A percentile compares a stretch with the other conserved stretches of the same genome.
phyloP scores from a whole-genome alignment of 2,888 invertebrate species.

The Thumatha senex region DNA sequence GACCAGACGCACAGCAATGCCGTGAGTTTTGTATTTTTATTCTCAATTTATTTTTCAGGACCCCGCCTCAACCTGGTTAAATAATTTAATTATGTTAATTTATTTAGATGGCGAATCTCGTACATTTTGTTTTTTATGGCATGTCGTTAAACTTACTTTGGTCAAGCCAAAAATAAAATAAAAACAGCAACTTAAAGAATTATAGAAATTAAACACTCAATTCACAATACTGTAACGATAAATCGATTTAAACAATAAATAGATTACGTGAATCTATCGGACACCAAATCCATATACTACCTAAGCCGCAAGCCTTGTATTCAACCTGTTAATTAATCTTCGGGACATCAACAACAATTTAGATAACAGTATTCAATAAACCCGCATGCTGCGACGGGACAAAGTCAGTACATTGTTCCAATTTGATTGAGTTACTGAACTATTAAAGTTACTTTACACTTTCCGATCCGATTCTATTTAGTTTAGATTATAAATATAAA shows the following conservation, averaged over 20 bases:
- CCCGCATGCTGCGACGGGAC: constrained; percentile 61
- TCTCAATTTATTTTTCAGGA: not conserved
- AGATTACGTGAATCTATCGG: constrained; percentile 62
- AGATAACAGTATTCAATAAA: constrained; percentile 78
- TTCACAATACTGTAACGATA: constrained; percentile 61
- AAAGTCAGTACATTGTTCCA: constrained; percentile 56
- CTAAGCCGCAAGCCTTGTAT: constrained; percentile 53
- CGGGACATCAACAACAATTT: constrained; percentile 71
- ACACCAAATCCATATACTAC: constrained; percentile 62
- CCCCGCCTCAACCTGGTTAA: no score
- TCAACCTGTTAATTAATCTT: constrained; percentile 77
- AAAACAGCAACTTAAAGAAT: constrained; percentile 7
- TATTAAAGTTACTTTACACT: constrained; percentile 37
- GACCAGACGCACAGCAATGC: constrained; percentile 97
- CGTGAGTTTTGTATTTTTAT: constrained; percentile 83
- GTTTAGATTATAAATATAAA: not conserved
- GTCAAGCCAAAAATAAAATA: not conserved
- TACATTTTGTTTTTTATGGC: no score
- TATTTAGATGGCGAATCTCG: no score
- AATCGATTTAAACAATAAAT: constrained; percentile 41
- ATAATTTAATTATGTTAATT: no score
- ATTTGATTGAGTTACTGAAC: constrained; percentile 75
- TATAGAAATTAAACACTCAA: constrained; percentile 64
- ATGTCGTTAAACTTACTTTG: no score
- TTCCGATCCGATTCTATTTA: constrained; percentile 5